phyloP scores from a whole-genome alignment of 2,888 invertebrate species.

The Julus scanicus region DNA sequence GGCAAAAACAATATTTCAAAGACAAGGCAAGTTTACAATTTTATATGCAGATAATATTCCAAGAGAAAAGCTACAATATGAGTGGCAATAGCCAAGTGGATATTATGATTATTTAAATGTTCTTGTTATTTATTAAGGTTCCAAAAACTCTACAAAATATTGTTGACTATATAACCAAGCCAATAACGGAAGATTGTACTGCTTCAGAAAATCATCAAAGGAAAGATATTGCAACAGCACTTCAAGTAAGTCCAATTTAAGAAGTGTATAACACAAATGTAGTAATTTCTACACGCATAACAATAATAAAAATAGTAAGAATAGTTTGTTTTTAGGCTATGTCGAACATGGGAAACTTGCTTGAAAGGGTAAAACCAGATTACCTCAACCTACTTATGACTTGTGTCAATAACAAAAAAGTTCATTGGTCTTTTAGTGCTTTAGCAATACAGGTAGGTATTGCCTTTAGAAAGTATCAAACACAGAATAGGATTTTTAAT shows the following conservation, averaged over 20 bases:
- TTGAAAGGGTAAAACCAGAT: not conserved
- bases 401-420: not conserved
- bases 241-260: not conserved
- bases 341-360: not conserved
- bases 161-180: not conserved
- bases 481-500: too few species aligned
- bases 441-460: constrained; percentile 1
- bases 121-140: not conserved
- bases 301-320: not conserved
- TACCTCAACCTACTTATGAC: not conserved
- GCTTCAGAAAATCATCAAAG: constrained; percentile 1
- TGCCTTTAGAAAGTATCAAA: not conserved
- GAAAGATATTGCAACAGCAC: not conserved
- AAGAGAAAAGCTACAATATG: too few species aligned
- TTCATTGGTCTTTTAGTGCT: not conserved
- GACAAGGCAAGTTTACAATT: not conserved
- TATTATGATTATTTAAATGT: too few species aligned
- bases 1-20: not conserved
- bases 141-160: not conserved
- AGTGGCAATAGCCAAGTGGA: too few species aligned
- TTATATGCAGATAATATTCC: not conserved
- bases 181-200: not conserved
- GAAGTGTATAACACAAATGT: not conserved
- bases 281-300: not conserved
- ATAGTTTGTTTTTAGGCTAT: not conserved